Conservation (phyloP, 2,113 vertebrate genomes). For the Oceanodroma tethys region DNA sequence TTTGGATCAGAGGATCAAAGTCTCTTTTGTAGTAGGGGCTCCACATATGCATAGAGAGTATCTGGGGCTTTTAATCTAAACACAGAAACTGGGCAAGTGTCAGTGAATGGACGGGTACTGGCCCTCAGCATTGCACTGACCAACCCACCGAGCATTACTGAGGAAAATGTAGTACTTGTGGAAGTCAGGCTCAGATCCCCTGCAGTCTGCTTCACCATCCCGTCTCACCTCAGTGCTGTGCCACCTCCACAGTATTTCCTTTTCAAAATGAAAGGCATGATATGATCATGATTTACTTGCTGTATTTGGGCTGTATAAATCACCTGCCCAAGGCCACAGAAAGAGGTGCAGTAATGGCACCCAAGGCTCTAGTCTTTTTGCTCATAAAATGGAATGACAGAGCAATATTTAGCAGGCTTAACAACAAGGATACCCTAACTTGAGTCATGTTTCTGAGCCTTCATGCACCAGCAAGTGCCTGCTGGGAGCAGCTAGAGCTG, state of each 20-base stretch:
- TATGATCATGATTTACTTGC: not conserved
- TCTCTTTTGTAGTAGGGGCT: not conserved
- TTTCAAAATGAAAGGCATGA: not conserved
- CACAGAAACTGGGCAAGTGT: not conserved
- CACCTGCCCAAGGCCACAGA: not conserved
- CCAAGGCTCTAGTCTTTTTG: not conserved
- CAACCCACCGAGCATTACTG: rapidly evolving
- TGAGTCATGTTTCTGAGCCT: not conserved
- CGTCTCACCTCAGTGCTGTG: not conserved
- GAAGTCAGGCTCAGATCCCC: not conserved
- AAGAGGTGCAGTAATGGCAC: not conserved
- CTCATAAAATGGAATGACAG: not conserved
- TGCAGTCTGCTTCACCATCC: not conserved
- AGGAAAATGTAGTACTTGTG: not conserved
- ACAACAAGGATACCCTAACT: not conserved
- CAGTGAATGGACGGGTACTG: not conserved
- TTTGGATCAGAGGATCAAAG: conserved; percentile 33
- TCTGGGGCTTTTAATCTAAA: not conserved
- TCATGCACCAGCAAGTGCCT: not conserved
- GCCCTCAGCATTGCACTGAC: not conserved
- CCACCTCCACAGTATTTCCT: not conserved
- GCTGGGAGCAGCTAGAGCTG: not conserved
- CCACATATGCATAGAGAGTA: not conserved
- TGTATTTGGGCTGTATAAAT: not conserved
- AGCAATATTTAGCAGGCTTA: not conserved